phyloP scores from a whole-genome alignment of 2,113 vertebrate species.

The Bucco capensis region DNA sequence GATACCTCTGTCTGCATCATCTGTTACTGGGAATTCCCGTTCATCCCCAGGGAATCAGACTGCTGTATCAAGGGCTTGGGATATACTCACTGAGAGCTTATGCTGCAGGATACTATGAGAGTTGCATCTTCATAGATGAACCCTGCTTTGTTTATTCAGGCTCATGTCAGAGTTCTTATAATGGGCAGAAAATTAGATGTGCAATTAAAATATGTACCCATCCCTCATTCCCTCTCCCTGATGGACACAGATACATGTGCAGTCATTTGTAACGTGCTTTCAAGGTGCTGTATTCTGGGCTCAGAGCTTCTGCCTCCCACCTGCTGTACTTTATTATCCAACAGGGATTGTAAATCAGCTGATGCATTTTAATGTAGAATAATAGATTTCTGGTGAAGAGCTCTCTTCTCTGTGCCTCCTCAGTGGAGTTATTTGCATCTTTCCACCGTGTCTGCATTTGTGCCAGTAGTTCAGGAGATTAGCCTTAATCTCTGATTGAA shows the following conservation, averaged over 20 bases:
- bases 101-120: background rate
- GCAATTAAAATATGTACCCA: background rate
- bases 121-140: background rate
- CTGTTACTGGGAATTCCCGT: background rate
- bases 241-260: background rate
- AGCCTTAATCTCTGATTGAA: slow-evolving; percentile 32
- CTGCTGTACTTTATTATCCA: background rate
- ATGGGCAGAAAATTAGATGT: background rate
- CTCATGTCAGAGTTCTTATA: background rate
- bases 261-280: background rate
- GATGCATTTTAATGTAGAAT: slow-evolving; percentile 31
- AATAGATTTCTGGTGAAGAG: slow-evolving; percentile 25
- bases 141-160: background rate
- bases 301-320: background rate
- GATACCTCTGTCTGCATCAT: background rate
- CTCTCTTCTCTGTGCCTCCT: background rate
- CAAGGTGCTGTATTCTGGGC: background rate
- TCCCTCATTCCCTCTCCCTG: fast-evolving
- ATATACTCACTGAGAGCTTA: background rate
- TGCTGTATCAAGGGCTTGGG: fast-evolving
- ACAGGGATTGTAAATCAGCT: background rate
- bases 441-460: background rate
- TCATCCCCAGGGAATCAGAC: background rate
- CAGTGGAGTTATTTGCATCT: slow-evolving; percentile 27
- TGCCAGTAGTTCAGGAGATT: background rate